Conservation (phyloP, 2,113 vertebrate species). For the Notothenia coriiceps region DNA sequence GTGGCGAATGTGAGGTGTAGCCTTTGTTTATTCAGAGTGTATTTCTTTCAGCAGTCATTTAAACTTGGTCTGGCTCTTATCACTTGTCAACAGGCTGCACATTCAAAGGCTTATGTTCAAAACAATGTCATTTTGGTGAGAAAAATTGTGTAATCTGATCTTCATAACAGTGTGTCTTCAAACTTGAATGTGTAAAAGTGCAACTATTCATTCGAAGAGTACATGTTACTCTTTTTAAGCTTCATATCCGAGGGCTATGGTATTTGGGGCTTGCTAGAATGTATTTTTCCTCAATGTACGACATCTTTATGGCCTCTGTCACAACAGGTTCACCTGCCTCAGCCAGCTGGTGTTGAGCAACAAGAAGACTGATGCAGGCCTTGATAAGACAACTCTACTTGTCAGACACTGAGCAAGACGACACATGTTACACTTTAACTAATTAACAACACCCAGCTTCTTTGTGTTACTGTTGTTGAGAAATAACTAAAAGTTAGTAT, state of each 20-base stretch:
- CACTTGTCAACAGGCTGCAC: neutral
- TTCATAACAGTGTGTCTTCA: neutral
- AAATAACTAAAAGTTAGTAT: conserved; percentile 9
- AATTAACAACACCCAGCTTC: neutral
- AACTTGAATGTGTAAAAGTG: neutral
- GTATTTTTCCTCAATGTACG: conserved; percentile 43
- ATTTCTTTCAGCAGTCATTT: conserved; percentile 11
- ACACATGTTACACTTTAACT: conserved; percentile 28
- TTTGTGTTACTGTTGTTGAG: conserved; percentile 16
- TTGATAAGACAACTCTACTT: conserved; percentile 36
- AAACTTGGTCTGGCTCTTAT: neutral
- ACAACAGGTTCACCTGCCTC: conserved; percentile 51
- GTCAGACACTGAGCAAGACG: conserved; percentile 22
- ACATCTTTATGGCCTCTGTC: conserved; percentile 40
- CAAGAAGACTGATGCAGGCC: conserved; percentile 13
- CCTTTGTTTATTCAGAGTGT: conserved; percentile 9
- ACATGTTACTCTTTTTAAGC: neutral
- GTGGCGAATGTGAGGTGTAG: neutral
- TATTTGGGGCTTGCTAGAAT: conserved; percentile 41
- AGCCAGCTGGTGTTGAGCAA: conserved; percentile 56
- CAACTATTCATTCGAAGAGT: neutral
- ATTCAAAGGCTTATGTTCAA: neutral
- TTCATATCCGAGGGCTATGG: conserved; percentile 30
- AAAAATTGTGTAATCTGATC: neutral
- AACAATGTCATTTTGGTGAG: neutral